Evolutionary conservation across 1,140 invertebrate genomes (phyloP).

Genomic region (Drosophila tropicalis): DNA sequence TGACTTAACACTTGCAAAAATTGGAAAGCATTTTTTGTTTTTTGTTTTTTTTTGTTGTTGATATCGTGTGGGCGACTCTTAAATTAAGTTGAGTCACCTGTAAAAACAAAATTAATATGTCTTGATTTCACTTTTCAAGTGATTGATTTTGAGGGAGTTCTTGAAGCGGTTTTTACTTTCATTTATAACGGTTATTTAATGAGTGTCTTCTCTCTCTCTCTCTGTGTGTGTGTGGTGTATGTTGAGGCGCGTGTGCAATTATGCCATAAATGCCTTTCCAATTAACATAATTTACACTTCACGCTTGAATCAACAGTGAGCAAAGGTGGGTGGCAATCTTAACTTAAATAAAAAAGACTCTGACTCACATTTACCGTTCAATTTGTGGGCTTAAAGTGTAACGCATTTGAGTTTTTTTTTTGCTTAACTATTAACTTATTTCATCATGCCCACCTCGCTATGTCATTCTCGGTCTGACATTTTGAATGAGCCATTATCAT

Average conservation of each 20-base stretch:
- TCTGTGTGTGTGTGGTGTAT: neutral
- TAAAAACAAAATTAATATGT: slow-evolving; percentile 18
- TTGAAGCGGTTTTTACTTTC: slow-evolving; percentile 62
- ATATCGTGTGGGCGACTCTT: no score
- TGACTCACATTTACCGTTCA: neutral
- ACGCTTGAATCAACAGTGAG: slow-evolving; percentile 5
- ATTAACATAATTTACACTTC: slow-evolving; percentile 76
- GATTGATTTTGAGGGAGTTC: slow-evolving; percentile 28
- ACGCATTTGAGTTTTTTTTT: neutral
- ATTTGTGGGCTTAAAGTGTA: neutral
- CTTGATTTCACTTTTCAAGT: slow-evolving; percentile 43
- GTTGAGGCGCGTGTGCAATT: slow-evolving; percentile 44
- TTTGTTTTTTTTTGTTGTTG: neutral
- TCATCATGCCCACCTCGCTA: no score
- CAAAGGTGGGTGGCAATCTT: slow-evolving; percentile 17
- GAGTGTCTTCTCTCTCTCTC: slow-evolving; percentile 19
- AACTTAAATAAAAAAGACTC: neutral
- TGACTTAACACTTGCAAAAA: neutral
- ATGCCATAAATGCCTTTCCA: slow-evolving; percentile 69
- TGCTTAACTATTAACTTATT: slow-evolving; percentile 9
- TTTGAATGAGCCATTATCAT: slow-evolving; percentile 19
- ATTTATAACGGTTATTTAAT: slow-evolving; percentile 71
- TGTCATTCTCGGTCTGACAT: neutral
- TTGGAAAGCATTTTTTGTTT: neutral
- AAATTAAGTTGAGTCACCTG: neutral